Evolutionary conservation across 2,888 invertebrate species (phyloP), one percentile per base, ranked within the genome.

Genomic region (Myopa tessellatipennis): DNA sequence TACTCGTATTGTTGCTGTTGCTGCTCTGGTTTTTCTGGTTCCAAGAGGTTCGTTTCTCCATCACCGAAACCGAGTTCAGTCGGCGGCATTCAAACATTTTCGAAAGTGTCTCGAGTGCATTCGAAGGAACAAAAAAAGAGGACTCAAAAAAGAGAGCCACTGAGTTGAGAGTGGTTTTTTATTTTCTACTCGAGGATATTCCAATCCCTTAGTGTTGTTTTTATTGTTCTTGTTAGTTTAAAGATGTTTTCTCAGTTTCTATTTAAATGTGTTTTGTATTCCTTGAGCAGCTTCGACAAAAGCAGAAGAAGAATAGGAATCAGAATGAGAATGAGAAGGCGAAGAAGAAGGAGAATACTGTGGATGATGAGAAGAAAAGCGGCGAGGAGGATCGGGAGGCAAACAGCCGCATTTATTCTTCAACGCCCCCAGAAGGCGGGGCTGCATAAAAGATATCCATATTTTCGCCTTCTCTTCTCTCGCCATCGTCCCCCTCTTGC

Each of bases 101-200:
- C 26, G 61, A 61, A 61, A 34, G 61, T n/a, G 61, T 61, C 26
- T n/a, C n/a, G n/a, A n/a, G n/a, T n/a, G n/a, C n/a, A n/a, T 26
- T 26, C 36, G 65, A 65, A 65, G 34, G 4, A 18, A 12, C 55
- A 6, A 14, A 4, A 55, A 4, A 55, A 55, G n/a, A 55, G n/a
- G n/a, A 55, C n/a, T 12, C 10, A 55, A 55, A 55, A 55, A n/a
- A 55, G 4, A n/a, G 16, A 40, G 40, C 5, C 40, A 8, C n/a
- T n/a, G 8, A 40, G 40, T 40, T 4, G 40, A 40, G 40, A 40
- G 40, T n/a, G n/a, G n/a, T n/a, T n/a, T n/a, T n/a, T n/a, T n/a
- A n/a, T n/a, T n/a, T n/a, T n/a, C n/a, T n/a, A n/a, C n/a, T n/a
- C n/a, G n/a, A n/a, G n/a, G n/a, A n/a, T n/a, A n/a, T n/a, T n/a